A percentile compares a stretch with the other conserved stretches of the same genome.
phyloP scores from a whole-genome alignment of 2,888 invertebrate species.

The Plagodis dolabraria region DNA sequence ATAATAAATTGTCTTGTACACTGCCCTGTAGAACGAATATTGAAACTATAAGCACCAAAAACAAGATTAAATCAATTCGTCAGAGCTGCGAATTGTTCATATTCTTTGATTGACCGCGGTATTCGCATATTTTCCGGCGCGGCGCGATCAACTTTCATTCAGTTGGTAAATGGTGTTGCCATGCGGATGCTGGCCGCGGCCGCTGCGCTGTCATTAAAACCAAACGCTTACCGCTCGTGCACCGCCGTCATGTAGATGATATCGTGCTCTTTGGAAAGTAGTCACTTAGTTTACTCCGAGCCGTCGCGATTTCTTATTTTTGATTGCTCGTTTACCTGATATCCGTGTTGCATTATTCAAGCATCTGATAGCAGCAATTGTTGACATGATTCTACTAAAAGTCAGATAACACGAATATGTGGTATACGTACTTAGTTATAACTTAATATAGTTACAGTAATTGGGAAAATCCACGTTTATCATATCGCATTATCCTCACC shows the following conservation, averaged over 20 bases:
- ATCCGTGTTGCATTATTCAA: constrained; percentile 24
- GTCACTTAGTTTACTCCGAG: constrained; percentile 59
- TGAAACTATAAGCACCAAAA: no score
- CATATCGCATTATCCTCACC: no score
- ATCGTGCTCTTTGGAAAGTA: constrained; percentile 80
- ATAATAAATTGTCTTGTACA: no score
- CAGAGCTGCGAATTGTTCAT: neutral
- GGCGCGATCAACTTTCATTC: constrained; percentile 80
- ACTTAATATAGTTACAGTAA: no score
- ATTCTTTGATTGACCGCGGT: constrained; percentile 39
- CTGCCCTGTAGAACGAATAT: no score
- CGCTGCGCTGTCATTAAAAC: constrained; percentile 71
- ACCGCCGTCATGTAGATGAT: constrained; percentile 77
- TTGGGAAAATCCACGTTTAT: no score
- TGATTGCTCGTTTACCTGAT: constrained; percentile 37
- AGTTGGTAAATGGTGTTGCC: constrained; percentile 79
- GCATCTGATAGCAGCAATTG: neutral
- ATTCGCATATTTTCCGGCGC: constrained; percentile 65
- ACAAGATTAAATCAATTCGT: no score
- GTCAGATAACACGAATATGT: no score
- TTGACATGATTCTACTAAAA: neutral
- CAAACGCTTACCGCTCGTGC: constrained; percentile 74
- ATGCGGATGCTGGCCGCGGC: constrained; percentile 78
- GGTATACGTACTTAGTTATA: no score
- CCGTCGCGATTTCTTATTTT: constrained; percentile 50